Percentiles rank a stretch among this genome's conserved stretches.
phyloP scores from a whole-genome alignment of 2,113 vertebrate genomes.

The Rhegmatorhina hoffmannsi region DNA sequence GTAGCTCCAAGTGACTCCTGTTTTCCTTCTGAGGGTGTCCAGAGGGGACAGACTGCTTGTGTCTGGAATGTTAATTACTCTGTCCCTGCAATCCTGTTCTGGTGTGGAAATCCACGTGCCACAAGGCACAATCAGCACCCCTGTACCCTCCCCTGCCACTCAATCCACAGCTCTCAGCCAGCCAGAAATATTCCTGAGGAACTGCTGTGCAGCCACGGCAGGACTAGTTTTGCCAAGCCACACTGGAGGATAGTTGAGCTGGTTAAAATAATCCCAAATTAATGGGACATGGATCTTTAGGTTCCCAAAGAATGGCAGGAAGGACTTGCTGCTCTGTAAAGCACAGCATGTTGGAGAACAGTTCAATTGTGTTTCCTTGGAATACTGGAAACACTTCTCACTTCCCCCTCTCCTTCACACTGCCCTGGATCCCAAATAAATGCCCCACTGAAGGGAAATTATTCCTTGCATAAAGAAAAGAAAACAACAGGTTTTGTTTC shows the following conservation, averaged over 20 bases:
- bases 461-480: background rate
- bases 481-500: background rate
- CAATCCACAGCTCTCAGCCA: background rate
- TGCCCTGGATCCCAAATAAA: background rate
- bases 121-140: background rate
- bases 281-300: background rate
- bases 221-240: background rate
- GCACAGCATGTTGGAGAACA: background rate
- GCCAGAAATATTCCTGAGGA: background rate
- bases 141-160: background rate
- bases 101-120: background rate
- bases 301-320: background rate
- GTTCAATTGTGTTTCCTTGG: background rate
- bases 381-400: background rate
- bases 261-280: background rate
- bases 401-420: background rate
- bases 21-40: background rate
- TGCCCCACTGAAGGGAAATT: background rate
- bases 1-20: background rate
- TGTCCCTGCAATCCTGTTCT: background rate
- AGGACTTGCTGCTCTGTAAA: background rate
- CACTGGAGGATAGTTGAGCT: background rate
- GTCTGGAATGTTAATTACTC: background rate
- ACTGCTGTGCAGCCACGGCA: background rate
- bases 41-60: background rate